Evolutionary conservation across 2,797 vertebrate genomes (phyloP), one percentile per base, ranked within the genome.

Genomic region (Propithecus perrieri): DNA sequence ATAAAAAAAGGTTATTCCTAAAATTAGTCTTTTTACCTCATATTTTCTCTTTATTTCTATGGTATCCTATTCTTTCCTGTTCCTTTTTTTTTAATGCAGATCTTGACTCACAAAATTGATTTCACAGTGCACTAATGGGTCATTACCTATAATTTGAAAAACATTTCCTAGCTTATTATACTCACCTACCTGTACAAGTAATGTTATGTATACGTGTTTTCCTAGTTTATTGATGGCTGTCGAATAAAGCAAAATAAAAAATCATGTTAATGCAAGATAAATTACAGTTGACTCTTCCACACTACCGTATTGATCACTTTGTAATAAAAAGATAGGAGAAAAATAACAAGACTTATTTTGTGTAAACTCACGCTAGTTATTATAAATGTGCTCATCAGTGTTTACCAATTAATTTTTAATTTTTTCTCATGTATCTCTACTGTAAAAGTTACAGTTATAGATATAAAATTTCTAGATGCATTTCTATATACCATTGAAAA

Each of bases 371-470:
- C 22, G 11, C 17, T 83, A n/a, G 4, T 79, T 75, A 43, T 67
- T 79, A 81, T 57, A 78, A 85, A 63, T 93, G 20, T 72, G 72
- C 20, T 90, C 11, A 55, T 43, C 20, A 4, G 2, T 95, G 35
- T 30, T 93, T 93, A 84, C 30, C 18, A 35, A 46, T 76, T 90
- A 75, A 57, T 84, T 89, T 61, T 72, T 85, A 30, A 65, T 72
- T 85, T 87, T 90, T 85, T 20, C n/a, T 24, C 2, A 9, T 85
- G 33, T n/a, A 78, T 81, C 11, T 93, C 33, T 91, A 50, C 43
- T 75, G 20, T 90, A 78, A 92, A 92, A 95, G 6, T 55, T 96
- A 83, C 74, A 88, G 69, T 81, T 86, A 57, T 69, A 63, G 50
- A 67, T 63, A 83, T 15, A 41, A 87, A 33, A 65, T 78, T 74